Evolutionary conservation across 1,140 invertebrate species (phyloP).

Genomic region (Saccostrea cuccullata): DNA sequence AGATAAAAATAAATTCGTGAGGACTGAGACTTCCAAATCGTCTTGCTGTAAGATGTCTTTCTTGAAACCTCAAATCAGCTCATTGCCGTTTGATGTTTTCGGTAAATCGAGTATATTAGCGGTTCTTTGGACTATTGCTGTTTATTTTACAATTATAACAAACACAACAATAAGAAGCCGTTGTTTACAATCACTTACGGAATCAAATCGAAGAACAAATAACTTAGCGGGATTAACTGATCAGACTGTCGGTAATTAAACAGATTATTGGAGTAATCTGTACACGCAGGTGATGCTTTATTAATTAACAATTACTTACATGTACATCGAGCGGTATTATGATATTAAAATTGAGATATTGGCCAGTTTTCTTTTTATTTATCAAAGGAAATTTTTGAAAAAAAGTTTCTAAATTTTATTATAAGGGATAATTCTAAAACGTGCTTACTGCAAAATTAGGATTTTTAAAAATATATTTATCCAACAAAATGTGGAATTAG

Average conservation of each 20-base stretch:
- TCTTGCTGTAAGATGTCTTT: not conserved
- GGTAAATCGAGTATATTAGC: slow-evolving; percentile 19
- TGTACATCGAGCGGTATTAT: too few relatives aligned
- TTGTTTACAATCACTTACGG: slow-evolving; percentile 1
- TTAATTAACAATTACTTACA: not conserved
- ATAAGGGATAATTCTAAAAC: not conserved
- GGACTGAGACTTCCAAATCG: not conserved
- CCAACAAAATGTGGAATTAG: too few relatives aligned
- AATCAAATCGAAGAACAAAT: not conserved
- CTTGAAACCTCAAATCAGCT: slow-evolving; percentile 24
- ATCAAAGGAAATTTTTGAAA: not conserved
- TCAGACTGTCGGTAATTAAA: not conserved
- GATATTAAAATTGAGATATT: not conserved
- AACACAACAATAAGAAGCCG: slow-evolving; percentile 14
- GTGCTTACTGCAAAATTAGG: too few relatives aligned
- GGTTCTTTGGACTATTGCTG: not conserved
- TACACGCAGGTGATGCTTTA: not conserved
- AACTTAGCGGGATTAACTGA: not conserved
- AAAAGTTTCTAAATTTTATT: not conserved
- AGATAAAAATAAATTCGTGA: not conserved
- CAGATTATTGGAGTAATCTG: slow-evolving; percentile 4
- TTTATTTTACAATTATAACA: slow-evolving; percentile 10
- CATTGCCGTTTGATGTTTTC: slow-evolving; percentile 26
- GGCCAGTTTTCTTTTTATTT: not conserved
- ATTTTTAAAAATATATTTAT: too few relatives aligned